Percentiles rank a stretch among this genome's conserved stretches.
phyloP scores from a whole-genome alignment of 2,113 vertebrate genomes.

The Spea multiplicata region DNA sequence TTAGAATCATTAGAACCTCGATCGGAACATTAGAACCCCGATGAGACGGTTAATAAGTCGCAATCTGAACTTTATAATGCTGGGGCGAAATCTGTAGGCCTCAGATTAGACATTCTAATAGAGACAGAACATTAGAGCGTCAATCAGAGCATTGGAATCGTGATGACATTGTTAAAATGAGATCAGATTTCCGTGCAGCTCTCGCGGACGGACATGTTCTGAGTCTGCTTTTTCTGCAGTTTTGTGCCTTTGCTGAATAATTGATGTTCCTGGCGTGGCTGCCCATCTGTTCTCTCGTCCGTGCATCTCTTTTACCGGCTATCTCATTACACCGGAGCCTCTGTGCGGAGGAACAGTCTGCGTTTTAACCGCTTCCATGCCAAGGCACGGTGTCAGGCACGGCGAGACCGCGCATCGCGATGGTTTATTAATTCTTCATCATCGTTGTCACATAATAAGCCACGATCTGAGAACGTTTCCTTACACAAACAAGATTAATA shows the following conservation, averaged over 20 bases:
- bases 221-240: constrained; percentile 5
- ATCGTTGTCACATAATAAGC: not conserved
- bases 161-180: not conserved
- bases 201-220: not conserved
- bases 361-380: constrained; percentile 11
- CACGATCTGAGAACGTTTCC: not conserved
- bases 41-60: too few species aligned
- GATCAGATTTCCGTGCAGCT: constrained; percentile 7
- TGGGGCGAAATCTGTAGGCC: too few species aligned
- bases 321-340: constrained; percentile 19
- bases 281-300: constrained; percentile 31
- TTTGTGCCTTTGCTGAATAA: constrained; percentile 36
- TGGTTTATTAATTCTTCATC: not conserved
- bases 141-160: too few species aligned
- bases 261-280: constrained; percentile 25
- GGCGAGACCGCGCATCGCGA: too few species aligned
- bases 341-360: not conserved
- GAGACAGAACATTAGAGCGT: too few species aligned
- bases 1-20: too few species aligned
- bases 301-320: constrained; percentile 18
- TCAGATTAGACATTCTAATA: too few species aligned
- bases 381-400: too few species aligned
- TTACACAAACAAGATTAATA: not conserved
- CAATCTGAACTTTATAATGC: too few species aligned
- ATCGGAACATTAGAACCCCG: too few species aligned